Evolutionary conservation across 2,888 invertebrate genomes (phyloP).

Genomic region (Incurvaria masculella): DNA sequence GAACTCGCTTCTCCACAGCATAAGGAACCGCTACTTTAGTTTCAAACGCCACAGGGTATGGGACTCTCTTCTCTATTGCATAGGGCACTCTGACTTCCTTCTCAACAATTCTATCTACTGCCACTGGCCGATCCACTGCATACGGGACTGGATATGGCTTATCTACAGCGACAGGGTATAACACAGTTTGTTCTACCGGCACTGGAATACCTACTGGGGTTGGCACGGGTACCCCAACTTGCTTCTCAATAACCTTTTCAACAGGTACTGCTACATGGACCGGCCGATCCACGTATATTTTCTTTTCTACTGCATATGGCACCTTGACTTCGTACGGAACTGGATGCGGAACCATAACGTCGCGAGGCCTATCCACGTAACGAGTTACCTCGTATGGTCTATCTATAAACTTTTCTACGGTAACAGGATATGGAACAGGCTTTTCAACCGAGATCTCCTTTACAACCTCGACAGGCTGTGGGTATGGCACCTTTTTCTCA

Average conservation of each 20-base stretch:
- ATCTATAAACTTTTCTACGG: slow-evolving; percentile 52
- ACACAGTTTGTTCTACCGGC: slow-evolving; percentile 35
- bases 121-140: slow-evolving; percentile 39
- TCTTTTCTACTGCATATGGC: slow-evolving; percentile 48
- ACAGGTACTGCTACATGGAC: slow-evolving; percentile 48
- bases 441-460: slow-evolving; percentile 39
- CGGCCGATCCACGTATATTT: slow-evolving; percentile 50
- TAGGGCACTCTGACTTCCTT: slow-evolving; percentile 47
- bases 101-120: slow-evolving; percentile 42
- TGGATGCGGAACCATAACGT: slow-evolving; percentile 45
- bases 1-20: slow-evolving; percentile 48
- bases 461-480: slow-evolving; percentile 34
- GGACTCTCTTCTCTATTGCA: slow-evolving; percentile 20
- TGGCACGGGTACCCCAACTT: slow-evolving; percentile 36
- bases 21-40: slow-evolving; percentile 47
- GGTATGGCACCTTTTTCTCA: slow-evolving; percentile 43
- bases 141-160: slow-evolving; percentile 41
- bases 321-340: slow-evolving; percentile 29
- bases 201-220: slow-evolving; percentile 42
- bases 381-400: slow-evolving; percentile 50
- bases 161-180: slow-evolving; percentile 39
- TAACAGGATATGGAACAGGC: slow-evolving; percentile 40
- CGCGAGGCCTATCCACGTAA: slow-evolving; percentile 54
- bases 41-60: slow-evolving; percentile 21
- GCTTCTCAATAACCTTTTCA: slow-evolving; percentile 53